Base-by-base conservation (phyloP, 2,888 invertebrate species). In the Drosophila yooni region DNA sequence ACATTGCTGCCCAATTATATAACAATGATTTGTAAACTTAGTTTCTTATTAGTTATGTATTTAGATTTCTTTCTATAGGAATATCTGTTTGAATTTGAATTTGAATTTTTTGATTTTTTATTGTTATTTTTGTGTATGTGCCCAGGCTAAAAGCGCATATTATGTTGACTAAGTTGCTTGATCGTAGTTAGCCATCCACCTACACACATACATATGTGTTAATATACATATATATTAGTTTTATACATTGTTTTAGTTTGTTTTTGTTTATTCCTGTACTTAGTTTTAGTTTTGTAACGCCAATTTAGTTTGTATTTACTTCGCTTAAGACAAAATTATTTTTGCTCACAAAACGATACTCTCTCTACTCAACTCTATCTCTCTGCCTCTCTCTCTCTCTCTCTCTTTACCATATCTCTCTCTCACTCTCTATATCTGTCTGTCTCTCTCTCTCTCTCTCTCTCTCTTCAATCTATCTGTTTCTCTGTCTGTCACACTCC, bases 151-250 rank as follows among this genome's bases (percentile, higher is more conserved):
- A 18, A 18, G 50, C 50, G 50, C 27, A 50, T 27, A 50, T 54
- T 83, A 62, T 70, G 64, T 85, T 88, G 74, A 64, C 88, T 85
- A 75, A 88, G 74, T 85, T 85, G 89, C 90, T 85, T 85, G 90
- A 82, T 60, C 69, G 89, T 89, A 83, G 89, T 83, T 83, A 88
- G 77, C 69, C 65, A 65, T 33, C 61, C 50, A 40, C 52, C 59
- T 63, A 60, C 50, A 58, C 52, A 60, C n/a, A 57, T 38, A 74
- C 21, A 59, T 58, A 50, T 36, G 21, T 46, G 46, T 46, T 21
- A 27, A 34, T 40, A 25, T 56, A 66, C 27, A 56, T 71, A 52
- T 56, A 33, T 61, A 43, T 46, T 73, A 62, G 51, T 56, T 73
- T 73, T 46, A 46, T 46, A 46, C 25, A 25, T 76, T 85, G 67